Evolutionary conservation across 2,888 invertebrate genomes (phyloP).

Genomic region (Drosophila mulleri): DNA sequence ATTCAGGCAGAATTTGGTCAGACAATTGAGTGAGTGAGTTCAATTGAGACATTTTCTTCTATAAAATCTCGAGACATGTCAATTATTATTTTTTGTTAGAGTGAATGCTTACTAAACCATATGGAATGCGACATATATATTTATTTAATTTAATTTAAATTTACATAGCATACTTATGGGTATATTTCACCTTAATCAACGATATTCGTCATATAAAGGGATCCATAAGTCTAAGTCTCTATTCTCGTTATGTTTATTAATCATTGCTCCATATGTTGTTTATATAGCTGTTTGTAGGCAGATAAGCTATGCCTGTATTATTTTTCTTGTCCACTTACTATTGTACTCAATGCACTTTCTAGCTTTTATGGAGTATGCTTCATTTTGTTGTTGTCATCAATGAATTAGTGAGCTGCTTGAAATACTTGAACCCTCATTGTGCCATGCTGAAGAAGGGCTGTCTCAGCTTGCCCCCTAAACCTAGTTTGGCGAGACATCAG

Average conservation of each 20-base stretch:
- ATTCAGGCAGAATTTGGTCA: too few species aligned
- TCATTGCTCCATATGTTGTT: background rate
- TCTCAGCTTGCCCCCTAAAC: slow-evolving; percentile 36
- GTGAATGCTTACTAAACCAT: too few species aligned
- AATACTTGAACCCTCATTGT: slow-evolving; percentile 28
- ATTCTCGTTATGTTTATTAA: background rate
- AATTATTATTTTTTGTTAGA: too few species aligned
- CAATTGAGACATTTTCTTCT: too few species aligned
- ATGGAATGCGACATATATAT: background rate
- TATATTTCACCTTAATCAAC: too few species aligned
- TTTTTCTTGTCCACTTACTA: slow-evolving; percentile 13
- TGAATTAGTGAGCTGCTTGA: slow-evolving; percentile 25
- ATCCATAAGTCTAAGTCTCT: background rate
- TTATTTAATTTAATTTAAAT: too few species aligned
- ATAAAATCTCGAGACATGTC: too few species aligned
- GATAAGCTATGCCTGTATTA: background rate
- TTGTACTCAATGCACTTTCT: slow-evolving; percentile 14
- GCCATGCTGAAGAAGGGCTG: slow-evolving; percentile 28
- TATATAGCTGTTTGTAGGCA: background rate
- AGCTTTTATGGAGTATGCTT: slow-evolving; percentile 10
- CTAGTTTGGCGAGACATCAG: slow-evolving; percentile 37
- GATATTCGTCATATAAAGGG: background rate
- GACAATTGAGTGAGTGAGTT: too few species aligned
- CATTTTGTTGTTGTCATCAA: slow-evolving; percentile 27
- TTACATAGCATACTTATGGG: slow-evolving; percentile 1